Conservation (phyloP, 2,888 invertebrate species). For the Branchellion lobata region DNA sequence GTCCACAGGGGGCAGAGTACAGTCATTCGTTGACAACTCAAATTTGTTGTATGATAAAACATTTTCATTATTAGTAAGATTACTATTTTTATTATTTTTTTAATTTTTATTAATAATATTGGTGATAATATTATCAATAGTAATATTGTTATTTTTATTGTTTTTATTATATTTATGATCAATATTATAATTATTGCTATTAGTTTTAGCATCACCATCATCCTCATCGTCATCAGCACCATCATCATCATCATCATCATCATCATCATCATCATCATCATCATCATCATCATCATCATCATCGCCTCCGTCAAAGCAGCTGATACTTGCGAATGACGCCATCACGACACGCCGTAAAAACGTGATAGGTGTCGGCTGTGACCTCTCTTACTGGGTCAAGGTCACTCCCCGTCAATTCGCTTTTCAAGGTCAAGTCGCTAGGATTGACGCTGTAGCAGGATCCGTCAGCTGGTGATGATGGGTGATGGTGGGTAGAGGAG, state of each 20-base stretch:
- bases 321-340: constrained; percentile 68
- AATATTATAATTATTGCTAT: no score
- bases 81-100: no score
- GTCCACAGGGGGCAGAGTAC: no score
- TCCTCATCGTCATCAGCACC: no score
- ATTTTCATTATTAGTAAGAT: no score
- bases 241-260: constrained; percentile 20
- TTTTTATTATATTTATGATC: no score
- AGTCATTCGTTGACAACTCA: no score
- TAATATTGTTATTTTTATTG: no score
- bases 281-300: constrained; percentile 23
- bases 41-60: no score
- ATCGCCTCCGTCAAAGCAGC: neutral
- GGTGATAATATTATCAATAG: no score
- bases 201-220: no score
- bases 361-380: constrained; percentile 66
- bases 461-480: constrained; percentile 66
- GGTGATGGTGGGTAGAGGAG: neutral
- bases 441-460: constrained; percentile 67
- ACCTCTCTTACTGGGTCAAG: constrained; percentile 72
- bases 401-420: constrained; percentile 72
- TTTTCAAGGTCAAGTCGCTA: constrained; percentile 58
- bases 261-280: constrained; percentile 29
- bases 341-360: constrained; percentile 71
- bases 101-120: no score